These are phyloP conservation scores for Macrosteles quadrilineatus DNA, from an alignment of 1,140 invertebrate genomes.

Conservation along the genomic window DNA sequence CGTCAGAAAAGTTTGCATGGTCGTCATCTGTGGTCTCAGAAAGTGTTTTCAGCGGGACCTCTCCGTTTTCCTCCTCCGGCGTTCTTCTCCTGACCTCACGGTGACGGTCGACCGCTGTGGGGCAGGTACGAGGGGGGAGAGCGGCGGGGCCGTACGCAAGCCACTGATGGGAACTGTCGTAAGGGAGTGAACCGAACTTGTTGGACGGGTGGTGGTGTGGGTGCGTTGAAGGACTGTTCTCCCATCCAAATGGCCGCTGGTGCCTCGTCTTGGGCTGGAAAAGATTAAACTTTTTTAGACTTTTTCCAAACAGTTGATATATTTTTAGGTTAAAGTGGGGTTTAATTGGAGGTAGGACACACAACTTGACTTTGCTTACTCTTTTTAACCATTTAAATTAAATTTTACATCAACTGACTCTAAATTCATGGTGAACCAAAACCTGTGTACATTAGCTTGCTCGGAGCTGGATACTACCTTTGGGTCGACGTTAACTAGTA, in stretches of 20 bases:
- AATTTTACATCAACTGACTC: no score
- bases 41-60: constrained; percentile 28
- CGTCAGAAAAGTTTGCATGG: constrained; percentile 76
- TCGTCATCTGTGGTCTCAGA: constrained; percentile 54
- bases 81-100: constrained; percentile 65
- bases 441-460: no score
- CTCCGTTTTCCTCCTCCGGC: constrained; percentile 47
- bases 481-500: no score
- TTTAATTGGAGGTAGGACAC: no score
- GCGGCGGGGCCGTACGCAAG: constrained; percentile 14
- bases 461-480: no score
- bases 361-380: no score
- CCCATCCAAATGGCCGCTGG: constrained; percentile 71
- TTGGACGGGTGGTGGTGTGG: constrained; percentile 52
- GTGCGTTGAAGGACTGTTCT: constrained; percentile 56
- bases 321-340: no score
- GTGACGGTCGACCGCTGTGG: constrained; percentile 69
- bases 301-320: no score
- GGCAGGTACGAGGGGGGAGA: constrained; percentile 60
- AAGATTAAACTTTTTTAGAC: no score
- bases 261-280: constrained; percentile 71
- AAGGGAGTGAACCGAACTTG: constrained; percentile 67
- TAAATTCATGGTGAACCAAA: no score
- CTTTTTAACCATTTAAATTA: no score
- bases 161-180: constrained; percentile 47